Percentiles rank a stretch among this genome's conserved stretches.
These are phyloP conservation scores for rabbit (Oryctolagus cuniculus) DNA, from an alignment of 2,113 vertebrate species.

Conservation along the genomic window DNA sequence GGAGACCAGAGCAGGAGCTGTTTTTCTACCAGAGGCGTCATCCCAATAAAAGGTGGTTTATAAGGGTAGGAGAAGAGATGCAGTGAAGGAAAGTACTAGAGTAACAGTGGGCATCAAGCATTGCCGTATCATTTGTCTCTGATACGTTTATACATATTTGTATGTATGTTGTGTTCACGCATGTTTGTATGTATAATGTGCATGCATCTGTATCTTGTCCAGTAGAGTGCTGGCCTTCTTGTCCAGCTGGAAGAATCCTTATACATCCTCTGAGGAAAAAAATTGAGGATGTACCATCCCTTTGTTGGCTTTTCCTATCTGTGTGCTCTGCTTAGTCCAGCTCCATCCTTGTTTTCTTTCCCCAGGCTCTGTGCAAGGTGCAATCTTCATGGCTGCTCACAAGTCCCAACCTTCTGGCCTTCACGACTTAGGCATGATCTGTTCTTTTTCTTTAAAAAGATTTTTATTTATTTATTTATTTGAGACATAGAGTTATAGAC, in stretches of 20 bases:
- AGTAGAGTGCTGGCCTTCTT: neutral
- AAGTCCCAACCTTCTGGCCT: neutral
- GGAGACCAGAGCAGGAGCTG: neutral
- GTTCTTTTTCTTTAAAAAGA: neutral
- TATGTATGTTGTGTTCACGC: too few species aligned
- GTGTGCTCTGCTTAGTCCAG: neutral
- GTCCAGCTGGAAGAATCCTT: neutral
- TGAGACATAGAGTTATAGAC: too few species aligned
- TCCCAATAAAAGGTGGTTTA: neutral
- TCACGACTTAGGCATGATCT: neutral
- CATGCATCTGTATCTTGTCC: neutral
- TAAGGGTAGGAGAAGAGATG: neutral
- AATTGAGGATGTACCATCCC: too few species aligned
- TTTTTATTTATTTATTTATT: too few species aligned
- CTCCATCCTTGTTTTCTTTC: neutral
- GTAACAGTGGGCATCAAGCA: neutral
- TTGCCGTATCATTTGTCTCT: neutral
- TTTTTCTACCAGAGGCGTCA: neutral
- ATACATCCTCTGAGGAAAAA: neutral
- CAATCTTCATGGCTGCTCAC: neutral
- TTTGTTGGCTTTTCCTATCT: neutral
- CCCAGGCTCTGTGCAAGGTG: neutral
- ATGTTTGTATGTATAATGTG: too few species aligned
- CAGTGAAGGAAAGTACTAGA: neutral
- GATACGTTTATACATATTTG: neutral